phyloP scores from a whole-genome alignment of 2,113 vertebrate species.

The Azemiops feae region DNA sequence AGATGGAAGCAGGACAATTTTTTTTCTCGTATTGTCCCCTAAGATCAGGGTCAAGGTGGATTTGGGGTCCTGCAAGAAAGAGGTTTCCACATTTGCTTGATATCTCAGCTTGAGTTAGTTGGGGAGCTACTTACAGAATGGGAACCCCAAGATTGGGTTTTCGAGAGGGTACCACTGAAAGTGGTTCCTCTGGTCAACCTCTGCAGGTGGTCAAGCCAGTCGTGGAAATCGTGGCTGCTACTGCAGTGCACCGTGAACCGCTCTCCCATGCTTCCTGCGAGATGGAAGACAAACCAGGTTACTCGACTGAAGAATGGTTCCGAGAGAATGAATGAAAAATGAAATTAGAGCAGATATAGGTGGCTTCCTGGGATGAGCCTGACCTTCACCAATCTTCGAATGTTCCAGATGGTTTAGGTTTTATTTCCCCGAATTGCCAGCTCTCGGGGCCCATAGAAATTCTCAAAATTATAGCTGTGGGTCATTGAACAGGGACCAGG shows the following conservation, averaged over 20 bases:
- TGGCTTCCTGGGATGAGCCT: neutral
- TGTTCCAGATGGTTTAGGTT: neutral
- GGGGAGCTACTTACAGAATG: constrained; percentile 65
- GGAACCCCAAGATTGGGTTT: constrained; percentile 70
- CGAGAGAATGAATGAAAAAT: neutral
- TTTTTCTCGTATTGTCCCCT: neutral
- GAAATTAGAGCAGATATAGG: no score
- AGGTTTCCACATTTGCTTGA: neutral
- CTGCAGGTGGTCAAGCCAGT: constrained; percentile 92
- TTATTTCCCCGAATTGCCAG: neutral
- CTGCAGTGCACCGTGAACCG: constrained; percentile 83
- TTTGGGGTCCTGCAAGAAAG: neutral
- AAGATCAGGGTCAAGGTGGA: neutral
- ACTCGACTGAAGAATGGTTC: constrained; percentile 21
- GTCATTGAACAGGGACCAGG: neutral
- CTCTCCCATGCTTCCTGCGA: constrained; percentile 80
- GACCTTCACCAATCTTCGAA: no score
- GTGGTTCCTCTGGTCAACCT: constrained; percentile 83
- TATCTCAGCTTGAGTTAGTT: no score
- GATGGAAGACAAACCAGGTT: neutral
- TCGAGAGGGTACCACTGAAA: constrained; percentile 76
- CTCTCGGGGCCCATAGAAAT: neutral
- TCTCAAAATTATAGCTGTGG: neutral
- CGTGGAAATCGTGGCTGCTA: constrained; percentile 85
- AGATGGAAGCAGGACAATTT: neutral